Base-by-base conservation (phyloP, 2,888 invertebrate genomes). In the Trissoscelio sp. region DNA sequence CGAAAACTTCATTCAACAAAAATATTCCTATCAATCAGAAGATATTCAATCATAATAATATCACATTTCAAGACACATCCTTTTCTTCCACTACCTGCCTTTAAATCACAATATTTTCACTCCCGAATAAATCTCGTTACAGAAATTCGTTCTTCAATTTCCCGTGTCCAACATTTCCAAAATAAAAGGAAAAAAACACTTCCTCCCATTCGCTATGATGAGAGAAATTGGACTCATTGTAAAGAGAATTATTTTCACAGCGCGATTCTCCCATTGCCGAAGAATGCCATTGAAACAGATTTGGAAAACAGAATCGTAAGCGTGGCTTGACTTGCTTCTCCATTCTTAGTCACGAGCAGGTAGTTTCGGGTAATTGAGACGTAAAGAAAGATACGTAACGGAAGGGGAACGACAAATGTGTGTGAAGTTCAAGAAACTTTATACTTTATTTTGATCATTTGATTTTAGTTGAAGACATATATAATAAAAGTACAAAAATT, bases 281-380 rank as follows among this genome's bases (percentile, higher is more conserved):
- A 74, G 62, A 79, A 79, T 74, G 60, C 42, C 39, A 62, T 74
- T 74, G 39, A 73, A 18, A 48, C 24, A 5, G 16, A 75, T 64
- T 80, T 51, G 34, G 70, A 75, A 79, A 80, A 72, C 70, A 72
- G 66, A 34, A 2, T 62, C 31, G 75, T 74, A 75, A 72, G 74
- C 69, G 70, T 70, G 74, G 69, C 80, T 80, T 80, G 80, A 80
- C 80, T 81, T 60, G 60, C 75, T 53, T 74, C 80, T 82, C 78
- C 48, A 70, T 78, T 75, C 67, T 69, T 16, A 46, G 70, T 60
- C 66, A 64, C 60, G 24, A 77, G 81, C 86, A 85, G 87, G 85
- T 86, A 86, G 84, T 83, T 82, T 82, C 82, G 42, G 83, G 84
- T 89, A 89, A 89, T 89, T 88, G 89, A 89, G 89, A 89, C 85